A percentile compares a stretch with the other conserved stretches of the same genome.
These are phyloP conservation scores for Microtus oregoni DNA, from an alignment of 2,113 vertebrate species.

Conservation along the genomic window DNA sequence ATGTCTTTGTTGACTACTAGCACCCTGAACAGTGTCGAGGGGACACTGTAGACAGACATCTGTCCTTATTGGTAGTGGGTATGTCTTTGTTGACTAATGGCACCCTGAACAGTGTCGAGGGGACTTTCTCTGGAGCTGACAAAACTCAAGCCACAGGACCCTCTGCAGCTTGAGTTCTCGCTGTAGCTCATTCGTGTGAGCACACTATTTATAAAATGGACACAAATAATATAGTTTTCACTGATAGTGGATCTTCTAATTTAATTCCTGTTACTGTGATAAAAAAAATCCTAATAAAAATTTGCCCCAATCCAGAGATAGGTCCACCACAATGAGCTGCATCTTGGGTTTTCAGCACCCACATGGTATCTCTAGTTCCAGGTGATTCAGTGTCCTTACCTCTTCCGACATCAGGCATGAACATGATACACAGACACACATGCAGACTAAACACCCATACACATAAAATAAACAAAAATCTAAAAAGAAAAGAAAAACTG, in stretches of 20 bases:
- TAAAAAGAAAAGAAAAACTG: background rate
- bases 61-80: background rate
- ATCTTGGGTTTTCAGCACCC: background rate
- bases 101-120: background rate
- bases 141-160: background rate
- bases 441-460: background rate
- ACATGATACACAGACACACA: background rate
- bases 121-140: background rate
- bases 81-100: background rate
- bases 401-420: too few relatives aligned
- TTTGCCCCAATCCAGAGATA: background rate
- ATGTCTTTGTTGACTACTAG: background rate
- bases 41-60: background rate
- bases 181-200: background rate
- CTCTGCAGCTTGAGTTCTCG: background rate
- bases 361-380: background rate
- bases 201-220: background rate
- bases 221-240: background rate
- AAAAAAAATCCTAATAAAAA: background rate
- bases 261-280: background rate
- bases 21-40: background rate
- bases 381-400: background rate
- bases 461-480: background rate
- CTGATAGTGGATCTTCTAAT: background rate
- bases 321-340: background rate